Evolutionary conservation across 1,140 invertebrate species (phyloP).

Genomic region (Drosophila oshimai): DNA sequence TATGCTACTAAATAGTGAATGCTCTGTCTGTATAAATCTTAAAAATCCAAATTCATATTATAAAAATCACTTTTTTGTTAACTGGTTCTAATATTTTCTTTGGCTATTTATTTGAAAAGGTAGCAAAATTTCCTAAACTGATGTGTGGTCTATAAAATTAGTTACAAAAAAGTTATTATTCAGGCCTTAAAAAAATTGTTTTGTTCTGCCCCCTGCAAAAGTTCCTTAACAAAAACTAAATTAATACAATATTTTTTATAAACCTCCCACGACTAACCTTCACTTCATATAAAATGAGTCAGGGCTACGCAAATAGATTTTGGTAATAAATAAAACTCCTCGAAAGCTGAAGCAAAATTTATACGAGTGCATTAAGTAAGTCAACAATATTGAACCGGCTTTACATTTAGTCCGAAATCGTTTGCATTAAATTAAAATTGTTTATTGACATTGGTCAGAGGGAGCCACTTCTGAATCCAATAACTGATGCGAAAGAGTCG

Average conservation of each 20-base stretch:
- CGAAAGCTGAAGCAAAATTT: not conserved
- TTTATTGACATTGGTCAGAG: constrained; percentile 34
- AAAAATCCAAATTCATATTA: too few relatives aligned
- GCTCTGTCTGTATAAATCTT: too few relatives aligned
- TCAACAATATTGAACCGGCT: constrained; percentile 37
- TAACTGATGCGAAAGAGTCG: constrained; percentile 29
- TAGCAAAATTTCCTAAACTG: too few relatives aligned
- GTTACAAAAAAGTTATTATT: too few relatives aligned
- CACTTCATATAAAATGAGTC: not conserved
- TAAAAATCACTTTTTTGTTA: too few relatives aligned
- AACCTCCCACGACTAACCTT: not conserved
- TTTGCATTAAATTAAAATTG: constrained; percentile 61
- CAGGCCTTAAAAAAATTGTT: too few relatives aligned
- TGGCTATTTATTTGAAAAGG: too few relatives aligned
- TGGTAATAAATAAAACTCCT: not conserved
- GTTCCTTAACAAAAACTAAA: too few relatives aligned
- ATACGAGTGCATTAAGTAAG: not conserved
- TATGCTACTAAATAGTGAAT: too few relatives aligned
- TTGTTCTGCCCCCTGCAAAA: too few relatives aligned
- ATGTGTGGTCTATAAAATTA: too few relatives aligned
- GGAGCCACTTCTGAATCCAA: constrained; percentile 5
- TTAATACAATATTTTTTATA: not conserved
- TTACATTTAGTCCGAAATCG: constrained; percentile 31
- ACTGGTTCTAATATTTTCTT: too few relatives aligned
- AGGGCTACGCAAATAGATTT: not conserved